A percentile compares a stretch with the other conserved stretches of the same genome.
Evolutionary conservation across 2,888 invertebrate genomes (phyloP).

Genomic region (Ectemnius continuus): DNA sequence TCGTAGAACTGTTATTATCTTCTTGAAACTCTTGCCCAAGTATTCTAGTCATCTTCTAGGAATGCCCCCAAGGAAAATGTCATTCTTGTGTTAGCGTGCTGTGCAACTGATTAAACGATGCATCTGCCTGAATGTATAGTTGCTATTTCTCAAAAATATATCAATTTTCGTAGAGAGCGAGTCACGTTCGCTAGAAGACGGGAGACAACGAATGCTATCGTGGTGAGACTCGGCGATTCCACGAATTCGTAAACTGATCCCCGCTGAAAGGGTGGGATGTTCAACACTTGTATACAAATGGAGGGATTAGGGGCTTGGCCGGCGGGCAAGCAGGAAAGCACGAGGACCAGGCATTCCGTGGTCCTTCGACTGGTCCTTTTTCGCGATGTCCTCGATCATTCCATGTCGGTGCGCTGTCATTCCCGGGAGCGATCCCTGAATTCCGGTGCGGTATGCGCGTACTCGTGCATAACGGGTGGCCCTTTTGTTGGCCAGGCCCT

Average conservation of each 20-base stretch:
- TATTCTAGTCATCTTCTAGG: too few species aligned
- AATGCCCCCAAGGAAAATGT: too few species aligned
- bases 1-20: too few species aligned
- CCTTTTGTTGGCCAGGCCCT: slow-evolving; percentile 54
- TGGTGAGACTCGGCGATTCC: too few species aligned
- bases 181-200: too few species aligned
- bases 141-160: too few species aligned
- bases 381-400: slow-evolving; percentile 26
- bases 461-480: slow-evolving; percentile 51
- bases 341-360: slow-evolving; percentile 26
- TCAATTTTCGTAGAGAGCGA: too few species aligned
- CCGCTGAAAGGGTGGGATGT: not conserved
- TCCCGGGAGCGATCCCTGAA: slow-evolving; percentile 11
- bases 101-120: too few species aligned
- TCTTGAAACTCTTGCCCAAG: too few species aligned
- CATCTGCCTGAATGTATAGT: too few species aligned
- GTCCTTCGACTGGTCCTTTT: slow-evolving; percentile 3
- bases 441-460: slow-evolving; percentile 4
- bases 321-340: not conserved
- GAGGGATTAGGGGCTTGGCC: not conserved
- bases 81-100: too few species aligned
- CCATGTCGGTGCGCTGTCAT: slow-evolving; percentile 14
- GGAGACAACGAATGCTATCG: too few species aligned
- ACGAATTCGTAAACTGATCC: slow-evolving; percentile 6
- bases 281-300: not conserved